Conservation (phyloP, 1,140 invertebrate species). For the Oryzaephilus surinamensis region DNA sequence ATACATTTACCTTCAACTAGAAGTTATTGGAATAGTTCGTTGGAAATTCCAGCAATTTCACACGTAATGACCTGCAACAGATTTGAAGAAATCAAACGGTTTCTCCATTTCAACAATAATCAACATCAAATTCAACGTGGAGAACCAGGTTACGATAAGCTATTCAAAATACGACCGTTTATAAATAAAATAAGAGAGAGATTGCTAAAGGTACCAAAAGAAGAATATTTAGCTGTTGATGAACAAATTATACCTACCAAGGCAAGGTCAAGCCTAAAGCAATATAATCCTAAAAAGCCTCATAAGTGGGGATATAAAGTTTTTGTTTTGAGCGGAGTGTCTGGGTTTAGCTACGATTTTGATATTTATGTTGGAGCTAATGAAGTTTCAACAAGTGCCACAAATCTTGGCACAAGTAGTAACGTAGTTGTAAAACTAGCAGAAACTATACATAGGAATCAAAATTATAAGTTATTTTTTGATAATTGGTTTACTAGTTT, state of each 20-base stretch:
- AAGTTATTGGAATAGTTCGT: neutral
- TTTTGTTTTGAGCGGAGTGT: slow-evolving; percentile 28
- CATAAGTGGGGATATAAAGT: slow-evolving; percentile 39
- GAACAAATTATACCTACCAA: slow-evolving; percentile 36
- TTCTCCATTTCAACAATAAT: slow-evolving; percentile 27
- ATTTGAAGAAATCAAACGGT: slow-evolving; percentile 24
- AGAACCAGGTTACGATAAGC: slow-evolving; percentile 10
- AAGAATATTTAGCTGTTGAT: slow-evolving; percentile 30
- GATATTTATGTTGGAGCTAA: slow-evolving; percentile 31
- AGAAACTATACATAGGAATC: slow-evolving; percentile 24
- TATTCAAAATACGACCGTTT: slow-evolving; percentile 25
- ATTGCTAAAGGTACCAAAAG: slow-evolving; percentile 22
- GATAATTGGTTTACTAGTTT: slow-evolving; percentile 33
- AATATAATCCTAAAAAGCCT: slow-evolving; percentile 36
- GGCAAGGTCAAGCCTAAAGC: slow-evolving; percentile 30
- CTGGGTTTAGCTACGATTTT: slow-evolving; percentile 35
- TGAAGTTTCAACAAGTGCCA: slow-evolving; percentile 15
- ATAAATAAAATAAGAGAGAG: slow-evolving; percentile 16
- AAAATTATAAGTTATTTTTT: slow-evolving; percentile 33
- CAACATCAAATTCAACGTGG: slow-evolving; percentile 3
- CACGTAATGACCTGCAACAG: too few species aligned
- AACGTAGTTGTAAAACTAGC: slow-evolving; percentile 29
- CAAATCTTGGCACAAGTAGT: slow-evolving; percentile 30
- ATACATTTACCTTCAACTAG: slow-evolving; percentile 1
- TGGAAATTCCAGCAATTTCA: neutral